Conservation (phyloP, 1,140 invertebrate species). For the Drosophila parabipectinata region DNA sequence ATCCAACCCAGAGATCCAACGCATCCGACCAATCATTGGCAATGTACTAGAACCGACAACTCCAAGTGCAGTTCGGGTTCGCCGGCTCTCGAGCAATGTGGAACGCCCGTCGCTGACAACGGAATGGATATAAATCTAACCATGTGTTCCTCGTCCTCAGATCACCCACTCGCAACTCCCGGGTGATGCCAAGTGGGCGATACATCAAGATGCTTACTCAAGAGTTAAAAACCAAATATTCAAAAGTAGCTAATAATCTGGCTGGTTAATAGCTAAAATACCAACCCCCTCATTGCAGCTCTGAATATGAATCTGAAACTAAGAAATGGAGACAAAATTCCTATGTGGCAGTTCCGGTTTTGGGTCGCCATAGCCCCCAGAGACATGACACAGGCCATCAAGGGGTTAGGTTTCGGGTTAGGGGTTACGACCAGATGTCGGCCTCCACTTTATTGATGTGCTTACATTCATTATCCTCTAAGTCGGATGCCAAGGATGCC, state of each 20-base stretch:
- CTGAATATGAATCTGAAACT: not conserved
- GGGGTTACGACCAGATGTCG: slow-evolving; percentile 51
- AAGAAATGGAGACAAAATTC: slow-evolving; percentile 28
- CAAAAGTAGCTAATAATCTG: not conserved
- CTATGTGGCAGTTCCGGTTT: slow-evolving; percentile 40
- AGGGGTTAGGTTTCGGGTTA: slow-evolving; percentile 54
- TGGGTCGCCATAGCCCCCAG: slow-evolving; percentile 41
- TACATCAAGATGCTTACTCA: slow-evolving; percentile 6
- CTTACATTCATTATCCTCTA: slow-evolving; percentile 62
- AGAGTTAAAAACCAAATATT: not conserved
- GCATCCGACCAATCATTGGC: slow-evolving; percentile 75
- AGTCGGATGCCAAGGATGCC: slow-evolving; percentile 12
- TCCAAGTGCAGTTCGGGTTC: slow-evolving; percentile 36
- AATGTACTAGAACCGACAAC: slow-evolving; percentile 74
- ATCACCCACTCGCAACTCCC: slow-evolving; percentile 15
- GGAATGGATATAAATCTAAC: slow-evolving; percentile 64
- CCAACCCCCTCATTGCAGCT: slow-evolving; percentile 18
- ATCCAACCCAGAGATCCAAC: slow-evolving; percentile 15
- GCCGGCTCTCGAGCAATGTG: slow-evolving; percentile 59
- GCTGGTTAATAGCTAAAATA: not conserved
- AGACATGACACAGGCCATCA: slow-evolving; percentile 49
- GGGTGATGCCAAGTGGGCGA: not conserved
- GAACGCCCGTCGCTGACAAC: slow-evolving; percentile 68
- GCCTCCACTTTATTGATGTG: slow-evolving; percentile 57
- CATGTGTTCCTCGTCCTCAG: slow-evolving; percentile 45